Base-by-base conservation (phyloP, 2,888 invertebrate species). In the Sycophila texana region DNA sequence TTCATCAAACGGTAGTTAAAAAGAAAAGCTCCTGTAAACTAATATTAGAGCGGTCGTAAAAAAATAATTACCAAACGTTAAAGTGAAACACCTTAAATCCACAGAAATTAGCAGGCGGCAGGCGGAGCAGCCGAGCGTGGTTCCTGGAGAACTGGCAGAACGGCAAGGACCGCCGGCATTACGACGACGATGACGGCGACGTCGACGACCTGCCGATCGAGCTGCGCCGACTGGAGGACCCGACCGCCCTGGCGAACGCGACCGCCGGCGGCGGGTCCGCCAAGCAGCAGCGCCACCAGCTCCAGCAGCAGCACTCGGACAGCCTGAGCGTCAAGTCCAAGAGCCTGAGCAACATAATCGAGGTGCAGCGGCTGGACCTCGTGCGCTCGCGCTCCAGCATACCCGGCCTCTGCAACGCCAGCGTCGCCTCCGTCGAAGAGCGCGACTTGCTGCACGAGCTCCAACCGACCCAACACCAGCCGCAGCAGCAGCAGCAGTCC, bases 191-290 rank as follows among this genome's bases (percentile, higher is more conserved):
- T 83, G 92, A 92, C 85, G 93, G 93, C 79, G 92, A 93, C 86
- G 91, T 92, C 30, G 95, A 95, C 86, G 96, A 97, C 88, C 92
- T 97, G 82, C 97, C 97, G 2, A 98, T 98, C 76, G 98, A 98
- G 91, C 91, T 98, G 75, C 93, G 97, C 49, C 93, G 97, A 57
- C 92, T 97, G 79, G 96, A 96, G 87, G 94, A 94, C 83, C 92
- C 92, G 81, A n/a, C 67, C 26, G 53, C 75, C 16, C 49, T 74
- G 16, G 14, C 47, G 13, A n/a, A 49, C n/a, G 20, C 13, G 55
- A 26, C 13, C 58, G 7, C 14, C 51, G 47, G 16, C 39, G 51
- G n/a, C 14, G 13, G 4, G 4, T 0, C n/a, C 1, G 58, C 61
- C 30, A 22, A 30, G 61, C n/a, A n/a, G 49, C n/a, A 16, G 30